Conservation (phyloP, 2,888 invertebrate genomes). For the Cylindroiulus punctatus region DNA sequence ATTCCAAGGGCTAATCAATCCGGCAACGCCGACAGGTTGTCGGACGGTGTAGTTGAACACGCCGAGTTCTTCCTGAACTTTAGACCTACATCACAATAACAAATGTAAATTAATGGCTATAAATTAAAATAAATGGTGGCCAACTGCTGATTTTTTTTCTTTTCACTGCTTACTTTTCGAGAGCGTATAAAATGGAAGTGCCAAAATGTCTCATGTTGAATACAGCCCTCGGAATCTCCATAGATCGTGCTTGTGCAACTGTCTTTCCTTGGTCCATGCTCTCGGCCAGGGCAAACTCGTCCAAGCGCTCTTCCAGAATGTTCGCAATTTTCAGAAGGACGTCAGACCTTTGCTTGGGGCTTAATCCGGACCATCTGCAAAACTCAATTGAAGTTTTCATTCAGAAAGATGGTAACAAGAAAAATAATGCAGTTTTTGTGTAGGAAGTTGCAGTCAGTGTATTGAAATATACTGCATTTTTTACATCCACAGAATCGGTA, state of each 20-base stretch:
- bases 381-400: background rate
- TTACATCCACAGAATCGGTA: background rate
- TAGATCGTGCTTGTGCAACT: conserved; percentile 66
- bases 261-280: conserved; percentile 71
- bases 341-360: conserved; percentile 65
- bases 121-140: too few species aligned
- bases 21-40: conserved; percentile 70
- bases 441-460: too few species aligned
- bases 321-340: conserved; percentile 68
- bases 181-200: conserved; percentile 65
- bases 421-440: too few species aligned
- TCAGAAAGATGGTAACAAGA: background rate
- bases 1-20: conserved; percentile 71
- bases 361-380: conserved; percentile 68
- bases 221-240: conserved; percentile 70
- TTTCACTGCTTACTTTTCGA: conserved; percentile 64
- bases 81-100: conserved; percentile 1
- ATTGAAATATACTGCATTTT: too few species aligned
- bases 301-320: conserved; percentile 67
- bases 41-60: conserved; percentile 68
- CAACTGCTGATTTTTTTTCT: background rate
- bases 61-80: conserved; percentile 38
- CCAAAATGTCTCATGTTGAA: conserved; percentile 71
- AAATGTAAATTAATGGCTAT: background rate
- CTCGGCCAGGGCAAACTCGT: conserved; percentile 69